Evolutionary conservation across 2,888 invertebrate genomes (phyloP), one percentile per base, ranked within the genome.

Genomic region (Aleiodes testaceus): DNA sequence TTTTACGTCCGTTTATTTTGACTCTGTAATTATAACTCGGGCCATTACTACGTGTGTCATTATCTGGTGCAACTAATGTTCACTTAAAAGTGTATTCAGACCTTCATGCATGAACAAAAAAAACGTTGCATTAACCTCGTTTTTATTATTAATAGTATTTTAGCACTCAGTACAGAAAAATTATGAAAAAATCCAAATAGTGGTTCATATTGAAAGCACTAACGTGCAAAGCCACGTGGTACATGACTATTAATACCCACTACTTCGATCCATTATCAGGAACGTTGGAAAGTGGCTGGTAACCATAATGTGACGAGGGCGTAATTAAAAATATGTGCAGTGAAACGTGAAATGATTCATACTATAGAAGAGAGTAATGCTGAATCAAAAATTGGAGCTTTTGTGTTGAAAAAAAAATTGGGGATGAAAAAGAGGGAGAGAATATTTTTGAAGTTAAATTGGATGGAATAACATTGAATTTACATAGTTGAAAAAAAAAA

Each of bases 281-380:
- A 30, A 61, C 45, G 53, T 49, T 16, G 49, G 49, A 45, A 66
- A 59, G 44, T 47, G 59, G 50, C 44, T 53, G 53, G 50, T 6
- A 36, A 59, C 59, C 36, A 18, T 42, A 42, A 1, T 42, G 59
- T 16, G 16, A 59, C 36, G 18, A 26, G 26, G 18, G 52, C 73
- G 75, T 78, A 78, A 79, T 79, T 77, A 78, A 77, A 78, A 78
- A 77, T 73, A 68, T 76, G 74, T 74, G 69, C 77, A 73, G 63
- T 69, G 72, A 70, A 55, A 76, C 74, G 71, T 72, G 75, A 78
- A 77, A 77, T 76, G 69, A 74, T 75, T 74, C 66, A 63, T 36
- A 64, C 16, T 59, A 42, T 42, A 36, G 36, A 14, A 16, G 11
- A 59, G 16, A 59, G 69, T 53, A 59, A 44, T 22, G 22, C n/a